Evolutionary conservation across 2,888 invertebrate genomes (phyloP), one percentile per base, ranked within the genome.

Genomic region (Himalopsyche anomala): DNA sequence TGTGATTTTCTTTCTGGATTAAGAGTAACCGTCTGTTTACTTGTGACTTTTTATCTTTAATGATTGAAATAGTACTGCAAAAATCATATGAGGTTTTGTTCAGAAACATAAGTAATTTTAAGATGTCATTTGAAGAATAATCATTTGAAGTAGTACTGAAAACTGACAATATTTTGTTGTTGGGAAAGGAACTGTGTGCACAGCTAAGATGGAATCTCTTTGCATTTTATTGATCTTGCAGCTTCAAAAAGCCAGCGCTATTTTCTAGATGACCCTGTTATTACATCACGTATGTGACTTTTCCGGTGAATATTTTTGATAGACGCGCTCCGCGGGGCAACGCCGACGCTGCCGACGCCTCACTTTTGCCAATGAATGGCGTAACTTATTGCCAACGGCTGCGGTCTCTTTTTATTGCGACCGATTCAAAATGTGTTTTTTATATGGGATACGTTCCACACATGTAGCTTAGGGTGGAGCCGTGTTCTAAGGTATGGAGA

Each of bases 281-380:
- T 82, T 85, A 85, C 85, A 69, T 85, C 79, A 55, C 82, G 74
- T 38, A 80, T 81, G 82, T 82, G 82, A 85, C 85, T 85, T 85
- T 82, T 83, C 82, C 28, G 79, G 55, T 82, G 82, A 85, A 82
- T 80, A 84, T 85, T 85, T 87, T 83, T 87, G 87, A 87, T 87
- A 81, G 87, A 87, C 87, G 87, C 83, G 54, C 84, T 55, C 51
- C 79, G 62, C 38, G n/a, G 82, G 45, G 45, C 45, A 8, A n/a
- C 80, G 82, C 38, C 82, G 82, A 81, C 62, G 62, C 62, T 28
- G 62, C 62, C 62, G 62, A 62, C 62, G 62, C 62, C 62, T 62
- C 19, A 62, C 19, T 62, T 62, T 62, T 62, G 82, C 51, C 82
- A 81, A 83, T 83, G 83, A 83, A 83, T 83, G 62, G 83, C 62